These are phyloP conservation scores for Campylorhamphus procurvoides DNA, from an alignment of 2,113 vertebrate species.

Conservation along the genomic window DNA sequence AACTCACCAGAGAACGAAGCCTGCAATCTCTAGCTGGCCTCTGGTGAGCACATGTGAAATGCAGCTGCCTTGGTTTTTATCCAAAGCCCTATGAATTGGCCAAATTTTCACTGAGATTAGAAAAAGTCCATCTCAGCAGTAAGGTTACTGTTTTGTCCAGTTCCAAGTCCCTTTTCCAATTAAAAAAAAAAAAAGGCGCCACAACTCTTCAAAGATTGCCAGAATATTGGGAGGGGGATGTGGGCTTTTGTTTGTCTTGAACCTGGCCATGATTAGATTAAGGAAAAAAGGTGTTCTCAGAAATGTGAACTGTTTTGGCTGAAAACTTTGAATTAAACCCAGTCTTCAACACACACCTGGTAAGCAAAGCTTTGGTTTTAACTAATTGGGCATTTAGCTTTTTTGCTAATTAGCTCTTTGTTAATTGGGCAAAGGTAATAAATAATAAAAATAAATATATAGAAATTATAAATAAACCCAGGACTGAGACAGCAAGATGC, in stretches of 20 bases:
- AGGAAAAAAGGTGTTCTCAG: not conserved
- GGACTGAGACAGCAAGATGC: fast-evolving
- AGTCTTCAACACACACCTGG: not conserved
- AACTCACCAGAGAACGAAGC: not conserved
- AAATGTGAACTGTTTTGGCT: not conserved
- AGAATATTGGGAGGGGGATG: not conserved
- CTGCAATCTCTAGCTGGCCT: conserved; percentile 4
- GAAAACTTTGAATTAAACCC: not conserved
- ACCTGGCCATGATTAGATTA: not conserved
- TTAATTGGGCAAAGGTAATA: not conserved
- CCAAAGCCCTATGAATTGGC: conserved; percentile 16
- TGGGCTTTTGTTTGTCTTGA: not conserved
- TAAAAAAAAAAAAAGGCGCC: not conserved
- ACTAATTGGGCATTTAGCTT: not conserved
- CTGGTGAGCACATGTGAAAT: not conserved
- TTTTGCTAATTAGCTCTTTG: not conserved
- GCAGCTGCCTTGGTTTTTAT: conserved; percentile 37
- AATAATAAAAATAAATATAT: not conserved
- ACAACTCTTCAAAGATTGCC: not conserved
- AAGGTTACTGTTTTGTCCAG: not conserved
- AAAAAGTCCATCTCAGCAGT: not conserved
- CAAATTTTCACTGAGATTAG: conserved; percentile 3
- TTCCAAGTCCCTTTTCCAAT: conserved; percentile 6
- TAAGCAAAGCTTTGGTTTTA: not conserved
- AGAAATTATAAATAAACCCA: not conserved